Evolutionary conservation across 2,113 vertebrate genomes (phyloP).

Genomic region (Canis aureus): DNA sequence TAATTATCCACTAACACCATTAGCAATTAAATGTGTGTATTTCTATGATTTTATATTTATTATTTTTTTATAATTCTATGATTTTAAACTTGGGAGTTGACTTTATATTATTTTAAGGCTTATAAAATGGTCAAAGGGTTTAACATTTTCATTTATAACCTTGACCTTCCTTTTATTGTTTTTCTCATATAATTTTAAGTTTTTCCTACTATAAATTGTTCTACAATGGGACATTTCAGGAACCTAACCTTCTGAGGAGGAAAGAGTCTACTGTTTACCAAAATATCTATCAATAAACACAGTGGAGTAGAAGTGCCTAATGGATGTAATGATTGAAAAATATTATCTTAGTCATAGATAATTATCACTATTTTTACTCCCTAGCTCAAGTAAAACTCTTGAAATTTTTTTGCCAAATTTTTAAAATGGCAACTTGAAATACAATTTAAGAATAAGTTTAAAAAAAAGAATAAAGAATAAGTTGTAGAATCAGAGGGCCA

Average conservation of each 20-base stretch:
- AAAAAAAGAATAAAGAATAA: not conserved
- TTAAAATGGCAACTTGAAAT: not conserved
- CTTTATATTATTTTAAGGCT: not conserved
- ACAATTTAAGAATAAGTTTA: not conserved
- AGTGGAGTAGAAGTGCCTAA: not conserved
- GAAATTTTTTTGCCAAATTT: not conserved
- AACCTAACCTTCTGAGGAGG: not conserved
- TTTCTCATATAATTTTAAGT: not conserved
- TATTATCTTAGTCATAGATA: not conserved
- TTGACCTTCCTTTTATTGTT: not conserved
- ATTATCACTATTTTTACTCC: not conserved
- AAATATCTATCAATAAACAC: not conserved
- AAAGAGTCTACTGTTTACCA: not conserved
- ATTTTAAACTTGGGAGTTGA: not conserved
- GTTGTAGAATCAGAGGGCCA: not conserved
- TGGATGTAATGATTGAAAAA: not conserved
- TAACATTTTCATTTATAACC: not conserved
- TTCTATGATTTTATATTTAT: not conserved
- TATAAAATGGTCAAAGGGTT: not conserved
- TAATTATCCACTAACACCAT: not conserved
- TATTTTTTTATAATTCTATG: not conserved
- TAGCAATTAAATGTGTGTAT: not conserved
- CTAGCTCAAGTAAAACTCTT: not conserved
- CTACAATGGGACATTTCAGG: not conserved
- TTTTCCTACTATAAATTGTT: not conserved